Evolutionary conservation across 2,797 vertebrate genomes (phyloP), one percentile per base, ranked within the genome.

Genomic region (Loriculus beryllinus): DNA sequence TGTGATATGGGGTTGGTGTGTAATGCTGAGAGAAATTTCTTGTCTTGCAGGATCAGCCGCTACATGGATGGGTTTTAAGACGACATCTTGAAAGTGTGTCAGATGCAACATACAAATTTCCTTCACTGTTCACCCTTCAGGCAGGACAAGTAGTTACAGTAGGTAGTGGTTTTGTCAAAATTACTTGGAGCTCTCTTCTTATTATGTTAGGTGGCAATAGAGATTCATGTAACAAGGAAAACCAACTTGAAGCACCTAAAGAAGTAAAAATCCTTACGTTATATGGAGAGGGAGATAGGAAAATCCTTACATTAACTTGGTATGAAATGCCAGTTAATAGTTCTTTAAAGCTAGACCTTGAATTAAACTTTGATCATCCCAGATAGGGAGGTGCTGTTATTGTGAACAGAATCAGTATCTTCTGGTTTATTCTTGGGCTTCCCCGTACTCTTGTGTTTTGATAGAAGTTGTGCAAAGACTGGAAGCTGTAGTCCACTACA

Each of bases 101-200:
- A n/a, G 98, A 99, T 21, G 87, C 98, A 57, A 96, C 75, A 23
- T 99, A 98, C 92, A 97, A 97, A 48, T 98, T 99, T 83, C 98
- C 98, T 10, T 39, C 97, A 2, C 72, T 77, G 29, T 98, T 97
- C 72, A 60, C 96, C 42, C 97, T 99, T 86, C 95, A 88, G 76
- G 97, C 96, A 17, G 98, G 98, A 18, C 97, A 98, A 70, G 97
- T 96, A 10, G 97, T 99, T 80, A 99, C 98, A 33, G 98, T 99
- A 96, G 97, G 98, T 97, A 76, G 60, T 45, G 8, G 29, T 28
- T 82, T 80, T 93, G n/a, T 57, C 42, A 48, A 45, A n/a, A 17
- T 78, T 75, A 12, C 12, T 77, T 10, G 7, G 33, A 80, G 33
- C 13, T 77, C 33, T 82, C 8, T 47, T 74, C 39, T 45, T 60